Conservation (phyloP, 2,113 vertebrate genomes). For the Pungitius pungitius region DNA sequence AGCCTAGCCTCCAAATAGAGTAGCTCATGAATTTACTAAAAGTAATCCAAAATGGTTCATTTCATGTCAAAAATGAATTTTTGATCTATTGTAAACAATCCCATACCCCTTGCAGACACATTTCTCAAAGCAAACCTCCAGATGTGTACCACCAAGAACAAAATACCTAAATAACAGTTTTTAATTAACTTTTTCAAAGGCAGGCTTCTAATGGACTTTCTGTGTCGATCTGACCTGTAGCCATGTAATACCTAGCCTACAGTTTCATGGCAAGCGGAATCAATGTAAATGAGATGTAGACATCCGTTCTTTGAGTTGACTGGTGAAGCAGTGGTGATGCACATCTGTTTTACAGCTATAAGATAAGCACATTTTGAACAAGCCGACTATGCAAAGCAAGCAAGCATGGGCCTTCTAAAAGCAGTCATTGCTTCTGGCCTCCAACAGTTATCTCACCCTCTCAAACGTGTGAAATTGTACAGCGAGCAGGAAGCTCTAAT, state of each 20-base stretch:
- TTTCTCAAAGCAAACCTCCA: background rate
- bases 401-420: background rate
- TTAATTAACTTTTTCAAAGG: background rate
- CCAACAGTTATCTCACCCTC: conserved; percentile 11
- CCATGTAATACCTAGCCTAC: background rate
- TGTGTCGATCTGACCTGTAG: background rate
- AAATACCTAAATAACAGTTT: background rate
- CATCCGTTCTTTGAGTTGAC: background rate
- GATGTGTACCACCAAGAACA: background rate
- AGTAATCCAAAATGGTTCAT: background rate
- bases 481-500: conserved; percentile 11
- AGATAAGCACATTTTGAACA: background rate
- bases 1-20: background rate
- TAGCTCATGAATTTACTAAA: background rate
- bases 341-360: background rate
- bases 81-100: background rate
- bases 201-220: background rate
- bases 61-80: background rate
- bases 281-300: background rate
- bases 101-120: background rate
- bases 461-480: conserved; percentile 34
- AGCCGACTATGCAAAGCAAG: background rate
- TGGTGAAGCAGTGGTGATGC: background rate
- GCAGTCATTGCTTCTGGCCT: background rate
- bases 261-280: background rate